These are phyloP conservation scores for Helogale parvula DNA, from an alignment of 2,113 vertebrate genomes.

Conservation along the genomic window DNA sequence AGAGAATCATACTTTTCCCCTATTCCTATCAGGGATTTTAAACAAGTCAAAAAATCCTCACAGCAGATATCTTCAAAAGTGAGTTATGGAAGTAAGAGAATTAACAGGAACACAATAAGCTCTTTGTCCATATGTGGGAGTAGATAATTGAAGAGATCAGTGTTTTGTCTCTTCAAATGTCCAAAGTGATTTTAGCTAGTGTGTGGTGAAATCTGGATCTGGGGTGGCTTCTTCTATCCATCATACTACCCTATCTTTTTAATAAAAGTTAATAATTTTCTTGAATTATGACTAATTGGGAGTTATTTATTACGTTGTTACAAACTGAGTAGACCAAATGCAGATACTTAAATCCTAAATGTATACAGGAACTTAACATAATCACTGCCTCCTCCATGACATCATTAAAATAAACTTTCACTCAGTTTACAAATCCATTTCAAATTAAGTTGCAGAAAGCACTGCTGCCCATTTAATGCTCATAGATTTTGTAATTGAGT, in stretches of 20 bases:
- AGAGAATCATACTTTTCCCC: not conserved
- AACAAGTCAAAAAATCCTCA: not conserved
- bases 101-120: not conserved
- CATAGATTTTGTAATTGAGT: constrained; percentile 17
- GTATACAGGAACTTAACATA: not conserved
- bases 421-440: constrained; percentile 41
- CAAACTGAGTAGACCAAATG: not conserved
- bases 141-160: not conserved
- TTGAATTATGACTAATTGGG: not conserved
- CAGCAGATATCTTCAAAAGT: not conserved
- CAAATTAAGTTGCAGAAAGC: constrained; percentile 48
- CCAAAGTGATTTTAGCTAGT: not conserved
- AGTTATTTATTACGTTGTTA: constrained; percentile 30
- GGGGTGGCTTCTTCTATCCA: not conserved
- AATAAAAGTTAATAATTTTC: not conserved
- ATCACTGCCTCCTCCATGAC: not conserved
- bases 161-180: not conserved
- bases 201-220: not conserved
- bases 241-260: not conserved
- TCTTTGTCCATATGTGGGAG: not conserved
- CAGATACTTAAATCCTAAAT: constrained; percentile 58
- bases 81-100: not conserved
- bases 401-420: constrained; percentile 24
- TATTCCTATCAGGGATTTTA: not conserved
- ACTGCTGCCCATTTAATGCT: not conserved